A percentile compares a stretch with the other conserved stretches of the same genome.
Conservation (phyloP, 2,888 invertebrate genomes). For the Synanthedon tipuliformis region DNA sequence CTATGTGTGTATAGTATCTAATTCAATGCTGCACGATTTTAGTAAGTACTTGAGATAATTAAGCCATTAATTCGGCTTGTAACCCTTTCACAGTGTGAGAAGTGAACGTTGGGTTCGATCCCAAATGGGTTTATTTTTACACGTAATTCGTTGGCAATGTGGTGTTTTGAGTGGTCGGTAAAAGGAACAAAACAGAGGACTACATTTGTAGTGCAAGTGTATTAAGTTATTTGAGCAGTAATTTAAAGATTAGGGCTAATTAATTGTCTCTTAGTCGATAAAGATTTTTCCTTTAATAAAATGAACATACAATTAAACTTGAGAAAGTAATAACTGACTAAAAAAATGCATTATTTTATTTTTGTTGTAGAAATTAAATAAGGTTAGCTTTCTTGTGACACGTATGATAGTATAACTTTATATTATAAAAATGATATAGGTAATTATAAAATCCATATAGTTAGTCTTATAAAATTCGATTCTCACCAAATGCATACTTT, state of each 20-base stretch:
- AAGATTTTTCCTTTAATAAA: too few species aligned
- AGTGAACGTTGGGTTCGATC: constrained; percentile 27
- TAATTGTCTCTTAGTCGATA: too few species aligned
- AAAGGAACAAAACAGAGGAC: not conserved
- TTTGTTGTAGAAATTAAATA: too few species aligned
- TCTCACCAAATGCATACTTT: too few species aligned
- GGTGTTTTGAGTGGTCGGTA: constrained; percentile 24
- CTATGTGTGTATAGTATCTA: constrained; percentile 3
- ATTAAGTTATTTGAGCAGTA: not conserved
- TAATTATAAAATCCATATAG: too few species aligned
- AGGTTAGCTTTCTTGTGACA: too few species aligned
- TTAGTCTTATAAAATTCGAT: too few species aligned
- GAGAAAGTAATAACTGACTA: too few species aligned
- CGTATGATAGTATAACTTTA: too few species aligned
- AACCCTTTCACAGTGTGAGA: constrained; percentile 52
- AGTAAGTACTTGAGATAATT: constrained; percentile 55
- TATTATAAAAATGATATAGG: too few species aligned
- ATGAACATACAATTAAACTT: too few species aligned
- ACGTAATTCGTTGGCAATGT: constrained; percentile 34
- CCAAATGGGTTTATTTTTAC: constrained; percentile 43
- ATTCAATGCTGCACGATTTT: constrained; percentile 35
- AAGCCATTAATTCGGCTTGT: constrained; percentile 57
- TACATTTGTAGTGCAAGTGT: not conserved
- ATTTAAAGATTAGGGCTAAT: not conserved
- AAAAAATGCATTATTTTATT: too few species aligned